Evolutionary conservation across 2,797 vertebrate genomes (phyloP).

Genomic region (Serranus cabrilla): DNA sequence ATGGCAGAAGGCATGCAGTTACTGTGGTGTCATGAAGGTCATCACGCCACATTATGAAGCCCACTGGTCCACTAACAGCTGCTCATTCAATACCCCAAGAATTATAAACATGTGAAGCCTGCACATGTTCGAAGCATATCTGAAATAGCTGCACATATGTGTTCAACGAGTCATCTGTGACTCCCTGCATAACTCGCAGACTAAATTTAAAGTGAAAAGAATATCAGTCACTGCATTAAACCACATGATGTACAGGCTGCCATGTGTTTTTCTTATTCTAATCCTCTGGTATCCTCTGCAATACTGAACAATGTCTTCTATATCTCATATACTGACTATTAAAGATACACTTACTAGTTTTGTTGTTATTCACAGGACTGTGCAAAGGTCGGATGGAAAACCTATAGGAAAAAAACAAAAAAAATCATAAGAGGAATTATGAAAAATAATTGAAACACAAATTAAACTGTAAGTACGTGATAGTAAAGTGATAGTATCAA

Average conservation of each 20-base stretch:
- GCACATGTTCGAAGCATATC: conserved; percentile 53
- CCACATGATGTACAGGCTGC: conserved; percentile 5
- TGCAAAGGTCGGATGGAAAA: not conserved
- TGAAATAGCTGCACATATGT: conserved; percentile 51
- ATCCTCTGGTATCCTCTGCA: conserved; percentile 25
- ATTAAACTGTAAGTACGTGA: no score
- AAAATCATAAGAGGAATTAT: not conserved
- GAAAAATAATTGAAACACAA: not conserved
- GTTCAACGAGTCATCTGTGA: conserved; percentile 53
- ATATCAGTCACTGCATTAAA: conserved; percentile 24
- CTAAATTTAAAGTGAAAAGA: conserved; percentile 73
- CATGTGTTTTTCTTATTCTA: conserved; percentile 33
- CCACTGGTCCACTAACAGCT: conserved; percentile 62
- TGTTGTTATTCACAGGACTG: not conserved
- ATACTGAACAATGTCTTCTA: not conserved
- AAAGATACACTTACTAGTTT: not conserved
- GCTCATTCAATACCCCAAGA: conserved; percentile 40
- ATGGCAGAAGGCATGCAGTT: conserved; percentile 1
- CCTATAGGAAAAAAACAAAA: not conserved
- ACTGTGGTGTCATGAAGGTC: conserved; percentile 17
- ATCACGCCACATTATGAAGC: not conserved
- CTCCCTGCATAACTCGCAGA: conserved; percentile 34
- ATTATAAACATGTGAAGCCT: conserved; percentile 54
- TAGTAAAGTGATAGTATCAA: no score
- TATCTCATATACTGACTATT: not conserved